Conservation (phyloP, 2,797 vertebrate genomes). For the Sebastes minor region DNA sequence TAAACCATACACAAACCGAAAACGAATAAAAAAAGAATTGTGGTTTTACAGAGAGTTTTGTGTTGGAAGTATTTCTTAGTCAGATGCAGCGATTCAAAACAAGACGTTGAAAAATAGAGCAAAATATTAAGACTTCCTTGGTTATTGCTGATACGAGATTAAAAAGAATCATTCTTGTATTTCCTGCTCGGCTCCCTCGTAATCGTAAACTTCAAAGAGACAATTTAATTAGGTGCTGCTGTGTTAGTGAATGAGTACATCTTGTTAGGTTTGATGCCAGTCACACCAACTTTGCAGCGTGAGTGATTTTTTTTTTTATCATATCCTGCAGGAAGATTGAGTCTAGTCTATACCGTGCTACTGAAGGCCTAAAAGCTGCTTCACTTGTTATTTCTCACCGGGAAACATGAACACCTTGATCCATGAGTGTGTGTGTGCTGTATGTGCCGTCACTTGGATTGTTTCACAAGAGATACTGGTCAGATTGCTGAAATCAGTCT, state of each 20-base stretch:
- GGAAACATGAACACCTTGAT: conserved; percentile 2
- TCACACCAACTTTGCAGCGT: neutral
- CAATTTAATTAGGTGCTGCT: conserved; percentile 12
- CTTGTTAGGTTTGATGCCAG: neutral
- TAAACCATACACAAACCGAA: neutral
- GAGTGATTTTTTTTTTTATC: neutral
- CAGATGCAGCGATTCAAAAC: neutral
- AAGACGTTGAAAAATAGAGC: neutral
- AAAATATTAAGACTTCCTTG: neutral
- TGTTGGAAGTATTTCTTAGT: neutral
- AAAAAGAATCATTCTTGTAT: neutral
- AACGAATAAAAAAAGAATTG: neutral
- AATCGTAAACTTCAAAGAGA: conserved; percentile 14
- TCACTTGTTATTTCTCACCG: neutral
- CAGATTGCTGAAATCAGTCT: neutral
- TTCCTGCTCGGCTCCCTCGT: neutral
- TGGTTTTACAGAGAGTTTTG: neutral
- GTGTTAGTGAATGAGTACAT: neutral
- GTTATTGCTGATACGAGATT: neutral
- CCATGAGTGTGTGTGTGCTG: neutral
- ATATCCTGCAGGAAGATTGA: neutral
- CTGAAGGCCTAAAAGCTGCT: neutral
- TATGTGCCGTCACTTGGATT: neutral
- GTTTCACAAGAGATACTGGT: neutral
- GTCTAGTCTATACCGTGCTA: neutral